phyloP scores from a whole-genome alignment of 2,888 invertebrate species.

The Oscheius sp. region DNA sequence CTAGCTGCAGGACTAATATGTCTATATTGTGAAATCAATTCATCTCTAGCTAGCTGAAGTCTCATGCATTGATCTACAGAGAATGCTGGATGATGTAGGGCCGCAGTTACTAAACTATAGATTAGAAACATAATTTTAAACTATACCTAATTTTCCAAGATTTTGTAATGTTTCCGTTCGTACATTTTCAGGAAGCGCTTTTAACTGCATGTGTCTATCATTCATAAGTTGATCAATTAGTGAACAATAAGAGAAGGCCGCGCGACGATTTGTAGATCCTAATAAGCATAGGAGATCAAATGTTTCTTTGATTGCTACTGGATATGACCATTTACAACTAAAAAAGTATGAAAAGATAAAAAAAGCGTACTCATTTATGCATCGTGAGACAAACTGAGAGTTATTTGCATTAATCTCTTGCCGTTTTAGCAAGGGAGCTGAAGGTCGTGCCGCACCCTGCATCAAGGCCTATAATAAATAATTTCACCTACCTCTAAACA shows the following conservation, averaged over 20 bases:
- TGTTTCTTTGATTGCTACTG: conserved; percentile 17
- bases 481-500: conserved; percentile 35
- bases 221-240: conserved; percentile 25
- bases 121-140: background rate
- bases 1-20: background rate
- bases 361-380: background rate
- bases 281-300: conserved; percentile 24
- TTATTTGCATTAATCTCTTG: conserved; percentile 37
- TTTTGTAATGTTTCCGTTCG: conserved; percentile 31
- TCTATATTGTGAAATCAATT: background rate
- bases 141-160: conserved; percentile 31
- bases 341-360: conserved; percentile 8
- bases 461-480: background rate
- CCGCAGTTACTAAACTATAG: conserved; percentile 34
- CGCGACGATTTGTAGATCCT: conserved; percentile 11
- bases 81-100: conserved; percentile 49
- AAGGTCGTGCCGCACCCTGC: conserved; percentile 19
- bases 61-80: conserved; percentile 35
- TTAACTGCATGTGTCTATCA: conserved; percentile 23
- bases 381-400: conserved; percentile 5
- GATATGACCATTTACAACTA: conserved; percentile 18
- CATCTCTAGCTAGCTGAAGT: conserved; percentile 30
- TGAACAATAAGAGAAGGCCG: conserved; percentile 19
- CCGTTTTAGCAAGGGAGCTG: conserved; percentile 30
- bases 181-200: conserved; percentile 24